phyloP scores from a whole-genome alignment of 2,888 invertebrate genomes.

The Amblyjoppa fuscipennis region DNA sequence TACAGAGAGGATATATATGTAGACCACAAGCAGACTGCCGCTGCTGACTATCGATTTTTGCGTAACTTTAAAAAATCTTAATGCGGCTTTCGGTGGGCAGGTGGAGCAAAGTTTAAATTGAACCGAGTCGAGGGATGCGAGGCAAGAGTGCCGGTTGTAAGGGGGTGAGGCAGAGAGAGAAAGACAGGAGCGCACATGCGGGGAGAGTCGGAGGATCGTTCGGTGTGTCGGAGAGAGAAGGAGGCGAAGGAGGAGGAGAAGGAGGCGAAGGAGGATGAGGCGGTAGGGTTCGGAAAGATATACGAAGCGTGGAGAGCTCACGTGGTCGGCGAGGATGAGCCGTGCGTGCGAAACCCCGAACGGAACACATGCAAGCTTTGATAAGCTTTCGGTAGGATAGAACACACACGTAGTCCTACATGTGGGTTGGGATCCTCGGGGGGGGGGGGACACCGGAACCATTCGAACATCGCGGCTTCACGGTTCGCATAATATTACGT shows the following conservation, averaged over 20 bases:
- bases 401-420: conserved; percentile 74
- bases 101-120: conserved; percentile 82
- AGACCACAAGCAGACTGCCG: conserved; percentile 46
- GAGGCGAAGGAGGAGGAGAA: conserved; percentile 61
- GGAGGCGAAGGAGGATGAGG: conserved; percentile 39
- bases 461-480: conserved; percentile 79
- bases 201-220: conserved; percentile 49
- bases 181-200: conserved; percentile 27
- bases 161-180: conserved; percentile 43
- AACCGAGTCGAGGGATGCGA: conserved; percentile 73
- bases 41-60: conserved; percentile 77
- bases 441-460: conserved; percentile 71
- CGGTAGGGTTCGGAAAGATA: conserved; percentile 72
- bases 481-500: conserved; percentile 80
- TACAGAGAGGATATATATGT: conserved; percentile 20
- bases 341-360: conserved; percentile 84
- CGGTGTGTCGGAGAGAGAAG: conserved; percentile 49
- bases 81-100: conserved; percentile 80
- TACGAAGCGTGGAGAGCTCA: conserved; percentile 74
- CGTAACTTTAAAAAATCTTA: conserved; percentile 84
- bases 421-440: conserved; percentile 17
- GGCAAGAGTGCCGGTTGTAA: conserved; percentile 59
- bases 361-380: conserved; percentile 84
- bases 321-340: conserved; percentile 79
- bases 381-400: conserved; percentile 79